Conservation (phyloP, 2,113 vertebrate species). For the Anguilla rostrata region DNA sequence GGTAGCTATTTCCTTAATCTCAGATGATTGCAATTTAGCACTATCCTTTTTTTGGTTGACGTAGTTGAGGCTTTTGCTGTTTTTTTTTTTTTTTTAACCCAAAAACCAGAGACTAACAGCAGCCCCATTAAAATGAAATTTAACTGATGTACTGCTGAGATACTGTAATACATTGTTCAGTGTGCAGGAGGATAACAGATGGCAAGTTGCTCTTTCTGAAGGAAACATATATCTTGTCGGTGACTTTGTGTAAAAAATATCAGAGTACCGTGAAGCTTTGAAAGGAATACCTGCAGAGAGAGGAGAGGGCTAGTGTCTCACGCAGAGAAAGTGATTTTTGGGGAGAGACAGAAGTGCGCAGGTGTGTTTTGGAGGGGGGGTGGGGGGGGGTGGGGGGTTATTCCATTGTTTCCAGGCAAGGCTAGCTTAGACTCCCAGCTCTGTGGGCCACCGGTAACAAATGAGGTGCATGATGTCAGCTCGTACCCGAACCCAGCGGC, state of each 20-base stretch:
- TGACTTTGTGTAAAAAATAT: constrained; percentile 1
- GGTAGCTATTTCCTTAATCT: background rate
- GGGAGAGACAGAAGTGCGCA: background rate
- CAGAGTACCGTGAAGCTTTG: constrained; percentile 6
- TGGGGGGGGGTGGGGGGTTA: background rate
- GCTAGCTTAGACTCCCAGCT: background rate
- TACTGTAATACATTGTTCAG: background rate
- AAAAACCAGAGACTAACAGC: background rate
- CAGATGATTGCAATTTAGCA: background rate
- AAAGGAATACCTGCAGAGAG: constrained; percentile 15
- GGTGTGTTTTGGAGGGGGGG: background rate
- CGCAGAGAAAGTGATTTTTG: constrained; percentile 8
- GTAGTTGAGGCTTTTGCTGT: background rate
- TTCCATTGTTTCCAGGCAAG: background rate
- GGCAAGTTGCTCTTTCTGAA: constrained; percentile 5
- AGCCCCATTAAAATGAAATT: background rate
- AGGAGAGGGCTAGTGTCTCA: background rate
- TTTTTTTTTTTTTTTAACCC: background rate
- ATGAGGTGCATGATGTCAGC: background rate
- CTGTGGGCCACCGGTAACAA: background rate
- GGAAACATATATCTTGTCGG: constrained; percentile 22
- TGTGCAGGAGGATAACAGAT: constrained; percentile 5
- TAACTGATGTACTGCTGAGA: constrained; percentile 21
- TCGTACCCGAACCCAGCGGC: background rate
- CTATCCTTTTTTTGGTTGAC: background rate